These are phyloP conservation scores for Rhabdornis inornatus DNA, from an alignment of 2,113 vertebrate species.

Conservation along the genomic window DNA sequence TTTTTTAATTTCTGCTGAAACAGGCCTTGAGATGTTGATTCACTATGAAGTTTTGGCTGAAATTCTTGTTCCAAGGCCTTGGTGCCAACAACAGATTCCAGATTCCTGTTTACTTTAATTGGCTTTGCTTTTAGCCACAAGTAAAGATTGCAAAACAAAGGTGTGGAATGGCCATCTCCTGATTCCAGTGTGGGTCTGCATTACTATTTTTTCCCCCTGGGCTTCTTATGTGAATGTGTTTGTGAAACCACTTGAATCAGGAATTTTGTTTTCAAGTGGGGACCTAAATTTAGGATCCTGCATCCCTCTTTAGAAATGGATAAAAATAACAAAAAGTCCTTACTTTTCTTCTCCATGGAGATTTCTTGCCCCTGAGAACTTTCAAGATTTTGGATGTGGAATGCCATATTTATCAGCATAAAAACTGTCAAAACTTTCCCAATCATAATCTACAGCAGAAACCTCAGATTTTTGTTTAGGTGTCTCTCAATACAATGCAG, in stretches of 20 bases:
- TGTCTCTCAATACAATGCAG: neutral
- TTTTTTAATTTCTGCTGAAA: neutral
- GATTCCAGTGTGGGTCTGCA: neutral
- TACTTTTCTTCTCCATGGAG: neutral
- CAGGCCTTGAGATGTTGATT: neutral
- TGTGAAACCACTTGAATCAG: conserved; percentile 23
- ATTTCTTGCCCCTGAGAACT: neutral
- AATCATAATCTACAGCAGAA: neutral
- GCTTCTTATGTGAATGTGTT: neutral
- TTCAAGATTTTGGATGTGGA: neutral
- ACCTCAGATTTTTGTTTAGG: neutral
- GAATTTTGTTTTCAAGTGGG: conserved; percentile 29
- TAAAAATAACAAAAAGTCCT: neutral
- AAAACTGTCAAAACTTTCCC: neutral
- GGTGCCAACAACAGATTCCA: conserved; percentile 36
- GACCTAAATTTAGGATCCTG: conserved; percentile 22
- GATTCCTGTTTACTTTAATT: conserved; percentile 43
- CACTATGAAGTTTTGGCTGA: neutral
- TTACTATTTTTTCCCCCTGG: neutral
- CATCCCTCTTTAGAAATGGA: neutral
- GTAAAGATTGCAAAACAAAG: conserved; percentile 39
- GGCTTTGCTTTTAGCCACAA: conserved; percentile 31
- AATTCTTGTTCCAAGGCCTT: neutral
- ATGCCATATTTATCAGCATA: neutral
- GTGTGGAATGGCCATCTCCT: neutral